A percentile compares a stretch with the other conserved stretches of the same genome.
phyloP scores from a whole-genome alignment of 2,797 vertebrate genomes.

The Lycodopsis pacificus region DNA sequence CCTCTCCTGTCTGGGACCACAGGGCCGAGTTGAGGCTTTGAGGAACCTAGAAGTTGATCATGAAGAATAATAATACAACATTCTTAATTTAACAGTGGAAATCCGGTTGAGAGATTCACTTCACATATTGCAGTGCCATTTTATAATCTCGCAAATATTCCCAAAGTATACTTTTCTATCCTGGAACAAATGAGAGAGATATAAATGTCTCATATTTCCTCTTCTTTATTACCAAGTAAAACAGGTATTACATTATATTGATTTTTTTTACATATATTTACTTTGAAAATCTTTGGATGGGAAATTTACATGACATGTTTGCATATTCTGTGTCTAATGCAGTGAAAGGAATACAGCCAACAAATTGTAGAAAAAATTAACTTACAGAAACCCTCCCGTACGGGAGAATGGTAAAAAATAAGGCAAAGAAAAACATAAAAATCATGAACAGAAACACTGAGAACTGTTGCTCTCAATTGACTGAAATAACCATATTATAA shows the following conservation, averaged over 20 bases:
- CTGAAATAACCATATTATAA: constrained; percentile 26
- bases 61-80: background rate
- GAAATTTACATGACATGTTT: constrained; percentile 89
- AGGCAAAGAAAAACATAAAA: constrained; percentile 74
- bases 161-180: background rate
- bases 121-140: background rate
- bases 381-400: constrained; percentile 49
- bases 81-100: background rate
- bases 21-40: background rate
- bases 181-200: constrained; percentile 46
- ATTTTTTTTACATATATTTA: constrained; percentile 82
- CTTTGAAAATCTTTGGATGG: constrained; percentile 88
- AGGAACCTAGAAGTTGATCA: background rate
- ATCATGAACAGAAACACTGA: constrained; percentile 47
- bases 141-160: background rate
- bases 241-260: constrained; percentile 85
- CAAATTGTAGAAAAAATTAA: constrained; percentile 75
- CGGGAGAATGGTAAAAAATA: constrained; percentile 60
- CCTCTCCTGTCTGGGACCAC: background rate
- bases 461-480: constrained; percentile 21
- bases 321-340: constrained; percentile 90
- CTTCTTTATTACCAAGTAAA: constrained; percentile 91
- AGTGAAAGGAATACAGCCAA: constrained; percentile 72
- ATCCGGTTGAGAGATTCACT: background rate
- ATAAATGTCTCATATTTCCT: constrained; percentile 69